Evolutionary conservation across 2,888 invertebrate species (phyloP).

Genomic region (Podotricha telesiphe): DNA sequence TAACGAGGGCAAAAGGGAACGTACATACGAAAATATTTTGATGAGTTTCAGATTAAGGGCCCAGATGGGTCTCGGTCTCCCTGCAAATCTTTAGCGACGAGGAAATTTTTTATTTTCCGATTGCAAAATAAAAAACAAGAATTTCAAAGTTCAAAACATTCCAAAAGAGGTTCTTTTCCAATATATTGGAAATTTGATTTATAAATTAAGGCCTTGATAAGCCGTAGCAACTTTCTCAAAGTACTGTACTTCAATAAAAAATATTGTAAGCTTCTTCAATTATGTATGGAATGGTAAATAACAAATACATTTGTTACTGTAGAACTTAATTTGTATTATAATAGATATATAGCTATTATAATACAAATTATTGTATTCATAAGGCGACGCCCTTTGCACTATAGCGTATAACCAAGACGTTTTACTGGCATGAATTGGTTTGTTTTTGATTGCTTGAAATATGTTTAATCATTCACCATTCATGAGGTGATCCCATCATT

Average conservation of each 20-base stretch:
- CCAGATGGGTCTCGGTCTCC: neutral
- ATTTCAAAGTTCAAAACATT: constrained; percentile 7
- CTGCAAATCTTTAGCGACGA: constrained; percentile 8
- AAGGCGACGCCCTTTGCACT: no score
- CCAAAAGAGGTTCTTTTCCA: neutral
- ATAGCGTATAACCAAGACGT: no score
- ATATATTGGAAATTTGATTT: neutral
- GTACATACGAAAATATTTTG: constrained; percentile 23
- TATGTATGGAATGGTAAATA: neutral
- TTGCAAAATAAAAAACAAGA: constrained; percentile 11
- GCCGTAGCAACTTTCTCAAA: neutral
- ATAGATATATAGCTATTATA: neutral
- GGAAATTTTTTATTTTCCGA: constrained; percentile 5
- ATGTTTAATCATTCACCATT: no score
- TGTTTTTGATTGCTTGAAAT: no score
- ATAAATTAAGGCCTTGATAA: neutral
- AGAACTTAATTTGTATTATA: neutral
- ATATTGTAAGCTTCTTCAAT: neutral
- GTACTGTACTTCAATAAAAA: neutral
- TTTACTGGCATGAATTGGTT: no score
- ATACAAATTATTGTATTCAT: no score
- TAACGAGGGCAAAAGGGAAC: constrained; percentile 5
- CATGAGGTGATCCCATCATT: no score
- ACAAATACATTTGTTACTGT: neutral
- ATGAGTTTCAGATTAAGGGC: constrained; percentile 26